A percentile compares a stretch with the other conserved stretches of the same genome.
phyloP scores from a whole-genome alignment of 2,797 vertebrate species.

The Enteromius anoplus region DNA sequence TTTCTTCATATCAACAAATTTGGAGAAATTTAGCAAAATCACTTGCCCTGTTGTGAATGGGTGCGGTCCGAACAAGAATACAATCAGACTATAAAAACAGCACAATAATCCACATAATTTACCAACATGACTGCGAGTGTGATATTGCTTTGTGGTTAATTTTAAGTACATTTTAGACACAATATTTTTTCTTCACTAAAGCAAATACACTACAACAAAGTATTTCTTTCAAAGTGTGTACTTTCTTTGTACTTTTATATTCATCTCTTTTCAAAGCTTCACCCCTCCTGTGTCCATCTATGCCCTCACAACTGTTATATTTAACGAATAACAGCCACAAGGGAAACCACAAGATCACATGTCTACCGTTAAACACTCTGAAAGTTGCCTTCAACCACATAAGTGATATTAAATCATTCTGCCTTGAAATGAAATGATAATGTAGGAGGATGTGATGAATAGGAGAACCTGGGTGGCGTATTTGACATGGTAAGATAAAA shows the following conservation, averaged over 20 bases:
- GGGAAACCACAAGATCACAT: conserved; percentile 58
- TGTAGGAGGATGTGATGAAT: conserved; percentile 52
- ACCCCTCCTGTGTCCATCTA: background rate
- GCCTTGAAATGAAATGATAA: conserved; percentile 56
- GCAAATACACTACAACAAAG: background rate
- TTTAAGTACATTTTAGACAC: background rate
- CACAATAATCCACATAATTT: background rate
- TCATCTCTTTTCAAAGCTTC: conserved; percentile 5
- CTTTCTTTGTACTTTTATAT: conserved; percentile 15
- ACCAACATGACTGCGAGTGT: background rate
- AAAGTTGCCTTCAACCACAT: conserved; percentile 56
- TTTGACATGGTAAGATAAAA: conserved; percentile 51
- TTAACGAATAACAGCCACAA: conserved; percentile 50
- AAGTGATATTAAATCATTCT: conserved; percentile 60
- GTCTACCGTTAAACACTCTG: conserved; percentile 50
- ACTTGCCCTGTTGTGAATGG: background rate
- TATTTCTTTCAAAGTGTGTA: background rate
- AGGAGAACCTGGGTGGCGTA: conserved; percentile 39
- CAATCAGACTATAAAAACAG: background rate
- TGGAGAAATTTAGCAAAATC: background rate
- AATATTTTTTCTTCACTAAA: background rate
- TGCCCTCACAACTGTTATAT: conserved; percentile 19
- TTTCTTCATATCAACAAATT: background rate
- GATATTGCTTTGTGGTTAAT: background rate
- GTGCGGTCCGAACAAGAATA: background rate